phyloP scores from a whole-genome alignment of 2,113 vertebrate species.

The Scomber scombrus region DNA sequence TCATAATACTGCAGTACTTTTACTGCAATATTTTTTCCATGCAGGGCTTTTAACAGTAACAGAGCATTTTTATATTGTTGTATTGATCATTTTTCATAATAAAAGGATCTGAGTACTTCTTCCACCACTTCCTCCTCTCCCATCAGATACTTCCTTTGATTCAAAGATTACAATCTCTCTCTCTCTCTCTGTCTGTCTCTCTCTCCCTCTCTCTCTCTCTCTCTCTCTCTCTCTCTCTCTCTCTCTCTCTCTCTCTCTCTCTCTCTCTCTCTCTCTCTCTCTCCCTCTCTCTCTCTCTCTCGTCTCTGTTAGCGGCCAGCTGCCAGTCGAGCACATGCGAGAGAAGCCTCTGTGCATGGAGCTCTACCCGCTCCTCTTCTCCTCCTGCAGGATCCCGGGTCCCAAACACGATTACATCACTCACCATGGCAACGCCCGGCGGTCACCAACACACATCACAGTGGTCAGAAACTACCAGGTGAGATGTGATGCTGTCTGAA shows the following conservation, averaged over 20 bases:
- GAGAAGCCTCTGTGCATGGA: conserved; percentile 87
- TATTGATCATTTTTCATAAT: too few relatives aligned
- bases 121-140: too few relatives aligned
- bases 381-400: conserved; percentile 88
- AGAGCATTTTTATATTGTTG: too few relatives aligned
- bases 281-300: not conserved
- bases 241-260: not conserved
- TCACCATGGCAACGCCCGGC: conserved; percentile 79
- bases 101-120: too few relatives aligned
- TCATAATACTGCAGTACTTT: too few relatives aligned
- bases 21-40: too few relatives aligned
- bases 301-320: conserved; percentile 72
- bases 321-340: conserved; percentile 83
- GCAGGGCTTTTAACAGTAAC: too few relatives aligned
- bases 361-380: conserved; percentile 87
- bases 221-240: not conserved
- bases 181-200: not conserved
- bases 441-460: conserved; percentile 84
- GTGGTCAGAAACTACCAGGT: conserved; percentile 92
- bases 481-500: not conserved
- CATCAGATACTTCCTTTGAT: too few relatives aligned
- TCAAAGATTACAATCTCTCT: not conserved
- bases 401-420: conserved; percentile 87
- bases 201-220: not conserved
- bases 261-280: not conserved